Evolutionary conservation across 2,888 invertebrate genomes (phyloP), one percentile per base, ranked within the genome.

Genomic region (Leucophora obtusa): DNA sequence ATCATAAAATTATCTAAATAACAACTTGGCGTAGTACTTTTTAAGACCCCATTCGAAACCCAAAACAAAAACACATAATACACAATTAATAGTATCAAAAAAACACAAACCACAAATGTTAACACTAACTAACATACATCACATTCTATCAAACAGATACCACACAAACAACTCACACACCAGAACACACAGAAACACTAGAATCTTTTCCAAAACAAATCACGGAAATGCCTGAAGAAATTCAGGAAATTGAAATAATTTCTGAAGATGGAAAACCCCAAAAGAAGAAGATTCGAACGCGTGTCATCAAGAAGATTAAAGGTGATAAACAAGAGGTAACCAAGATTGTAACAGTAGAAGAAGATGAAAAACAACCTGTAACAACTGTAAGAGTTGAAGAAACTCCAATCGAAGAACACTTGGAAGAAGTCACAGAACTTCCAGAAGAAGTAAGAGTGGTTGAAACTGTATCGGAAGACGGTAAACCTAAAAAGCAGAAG

Each of bases 101-200:
- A 72, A 74, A 43, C 72, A 63, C 79, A 82, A 83, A 83, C 86
- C 83, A 84, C 83, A 87, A 85, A 85, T 79, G 78, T 83, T 79
- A 82, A 88, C 82, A 60, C n/a, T 71, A 59, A 79, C 68, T 83
- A 83, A 83, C 79, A 77, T 33, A 66, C 62, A 75, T 65, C 73
- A 83, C 73, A 84, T 86, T 87, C 35, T 87, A 89, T 80, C 88
- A 86, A 80, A 90, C 89, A 91, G 82, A 84, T 89, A 73, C 90
- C 89, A 63, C 86, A 90, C 79, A 86, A 87, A 84, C 87, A 90
- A 85, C 89, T 90, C 84, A 87, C 91, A 89, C 84, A 89, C 63
- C 87, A 84, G 86, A 87, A 87, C 89, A 91, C 86, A 89, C 88
- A 77, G 70, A 81, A 83, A 88, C 85, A 89, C 91, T 88, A 89